Evolutionary conservation across 2,888 invertebrate genomes (phyloP).

Genomic region (Ommatoiulus sabulosus): DNA sequence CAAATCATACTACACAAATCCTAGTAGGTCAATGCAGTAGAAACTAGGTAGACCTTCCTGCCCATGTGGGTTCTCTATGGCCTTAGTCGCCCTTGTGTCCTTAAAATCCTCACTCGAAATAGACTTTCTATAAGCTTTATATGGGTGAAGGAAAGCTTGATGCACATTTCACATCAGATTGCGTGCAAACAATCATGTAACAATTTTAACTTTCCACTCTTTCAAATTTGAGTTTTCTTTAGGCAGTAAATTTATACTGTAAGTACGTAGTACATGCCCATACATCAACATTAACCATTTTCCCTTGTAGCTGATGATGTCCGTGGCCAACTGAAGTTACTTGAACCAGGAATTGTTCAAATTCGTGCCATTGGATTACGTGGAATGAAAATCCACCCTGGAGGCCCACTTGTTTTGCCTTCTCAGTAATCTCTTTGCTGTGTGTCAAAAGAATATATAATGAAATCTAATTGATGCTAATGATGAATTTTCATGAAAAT

Average conservation of each 20-base stretch:
- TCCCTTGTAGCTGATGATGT: slow-evolving; percentile 57
- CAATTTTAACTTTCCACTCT: background rate
- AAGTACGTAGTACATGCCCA: background rate
- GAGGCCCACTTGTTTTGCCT: slow-evolving; percentile 41
- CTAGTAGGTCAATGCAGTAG: background rate
- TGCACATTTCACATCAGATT: background rate
- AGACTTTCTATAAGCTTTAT: background rate
- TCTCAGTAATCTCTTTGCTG: background rate
- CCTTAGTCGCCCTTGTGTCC: no score
- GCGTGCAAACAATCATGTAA: background rate
- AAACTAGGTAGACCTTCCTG: background rate
- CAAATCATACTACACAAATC: background rate
- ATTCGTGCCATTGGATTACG: slow-evolving; percentile 17
- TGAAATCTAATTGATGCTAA: background rate
- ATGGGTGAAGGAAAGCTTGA: background rate
- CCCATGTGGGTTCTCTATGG: no score
- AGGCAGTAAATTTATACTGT: background rate
- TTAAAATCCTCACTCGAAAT: no score
- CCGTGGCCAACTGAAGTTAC: slow-evolving; percentile 55
- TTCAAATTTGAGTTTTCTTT: background rate
- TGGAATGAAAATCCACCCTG: slow-evolving; percentile 32
- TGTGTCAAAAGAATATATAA: background rate
- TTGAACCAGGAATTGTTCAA: slow-evolving; percentile 31
- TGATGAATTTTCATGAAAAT: background rate
- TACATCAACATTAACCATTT: slow-evolving; percentile 11